Evolutionary conservation across 2,797 vertebrate genomes (phyloP), one percentile per base, ranked within the genome.

Genomic region (Sphenodon punctatus): DNA sequence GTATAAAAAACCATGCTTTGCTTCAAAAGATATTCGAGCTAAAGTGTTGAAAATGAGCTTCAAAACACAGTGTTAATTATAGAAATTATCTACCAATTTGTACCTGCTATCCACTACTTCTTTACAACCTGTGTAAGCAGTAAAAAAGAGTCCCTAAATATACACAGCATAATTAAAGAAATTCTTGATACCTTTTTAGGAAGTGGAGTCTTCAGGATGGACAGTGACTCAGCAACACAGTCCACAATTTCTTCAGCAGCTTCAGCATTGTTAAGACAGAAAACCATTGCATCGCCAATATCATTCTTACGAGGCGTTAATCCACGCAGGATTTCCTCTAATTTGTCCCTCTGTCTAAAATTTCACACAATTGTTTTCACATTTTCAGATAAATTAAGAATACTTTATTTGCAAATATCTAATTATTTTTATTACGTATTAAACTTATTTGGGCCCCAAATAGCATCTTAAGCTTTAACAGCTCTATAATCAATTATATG

Each of bases 191-290:
- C 99, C 97, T 99, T 99, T 94, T 99, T 99, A 55, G 98, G 98
- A 78, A 99, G 97, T 23, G 99, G 98, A 8, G 99, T 99, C 95
- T 99, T 99, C 76, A 99, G 94, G 93, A 99, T 99, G 55, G 99
- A 99, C 87, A 99, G 92, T 1, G 98, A 99, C 75, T 99, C 99
- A 1, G 99, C 95, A 84, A 99, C 93, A 74, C 98, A 99, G 92
- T 99, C 99, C 51, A 99, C 99, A 66, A 99, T 99, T 95, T 99
- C 99, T 89, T 99, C 99, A 41, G 99, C 98, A 70, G 98, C 99
- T 87, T 99, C 99, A 0, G 98, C 99, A 10, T 96, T 98, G 83
- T 96, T 97, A 43, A 99, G 97, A 91, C 99, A 99, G 93, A 99
- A 99, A 92, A 98, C 93, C 99, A 99, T 99, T 64, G 97, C 98